These are phyloP conservation scores for Nasonia vitripennis DNA, from an alignment of 1,140 invertebrate species.

Conservation along the genomic window DNA sequence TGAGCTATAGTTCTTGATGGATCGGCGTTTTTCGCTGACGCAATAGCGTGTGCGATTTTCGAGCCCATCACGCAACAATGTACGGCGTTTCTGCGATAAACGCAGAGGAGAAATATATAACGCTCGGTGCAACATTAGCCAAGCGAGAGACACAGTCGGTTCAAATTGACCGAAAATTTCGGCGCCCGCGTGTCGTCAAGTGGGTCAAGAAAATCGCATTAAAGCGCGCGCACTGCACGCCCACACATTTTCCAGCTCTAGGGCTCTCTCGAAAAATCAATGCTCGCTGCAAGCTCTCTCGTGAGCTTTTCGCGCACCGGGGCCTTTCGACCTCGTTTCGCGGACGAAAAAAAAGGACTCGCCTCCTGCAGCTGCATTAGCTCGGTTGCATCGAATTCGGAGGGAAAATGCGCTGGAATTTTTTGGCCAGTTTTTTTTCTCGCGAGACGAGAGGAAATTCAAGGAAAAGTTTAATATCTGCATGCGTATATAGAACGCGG, in stretches of 20 bases:
- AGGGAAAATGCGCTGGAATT: neutral
- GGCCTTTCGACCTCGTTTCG: slow-evolving; percentile 6
- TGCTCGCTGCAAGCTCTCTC: neutral
- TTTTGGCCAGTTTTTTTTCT: neutral
- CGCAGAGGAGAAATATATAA: neutral
- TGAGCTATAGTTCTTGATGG: neutral
- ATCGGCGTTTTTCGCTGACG: neutral
- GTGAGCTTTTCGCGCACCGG: neutral
- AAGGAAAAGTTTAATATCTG: too few relatives aligned
- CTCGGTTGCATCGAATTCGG: neutral
- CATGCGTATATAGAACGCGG: too few relatives aligned
- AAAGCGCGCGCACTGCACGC: neutral
- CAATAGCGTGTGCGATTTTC: neutral
- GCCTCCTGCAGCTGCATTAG: neutral
- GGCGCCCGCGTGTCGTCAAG: neutral
- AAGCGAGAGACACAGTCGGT: neutral
- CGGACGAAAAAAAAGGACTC: neutral
- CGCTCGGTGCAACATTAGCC: neutral
- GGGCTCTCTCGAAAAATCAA: slow-evolving; percentile 36
- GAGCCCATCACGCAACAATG: neutral
- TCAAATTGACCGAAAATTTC: slow-evolving; percentile 28
- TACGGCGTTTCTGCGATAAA: neutral
- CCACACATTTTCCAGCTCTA: neutral
- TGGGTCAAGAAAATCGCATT: slow-evolving; percentile 39
- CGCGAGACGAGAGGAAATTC: too few relatives aligned